phyloP scores from a whole-genome alignment of 2,888 invertebrate species.

The Phaedon cochleariae region DNA sequence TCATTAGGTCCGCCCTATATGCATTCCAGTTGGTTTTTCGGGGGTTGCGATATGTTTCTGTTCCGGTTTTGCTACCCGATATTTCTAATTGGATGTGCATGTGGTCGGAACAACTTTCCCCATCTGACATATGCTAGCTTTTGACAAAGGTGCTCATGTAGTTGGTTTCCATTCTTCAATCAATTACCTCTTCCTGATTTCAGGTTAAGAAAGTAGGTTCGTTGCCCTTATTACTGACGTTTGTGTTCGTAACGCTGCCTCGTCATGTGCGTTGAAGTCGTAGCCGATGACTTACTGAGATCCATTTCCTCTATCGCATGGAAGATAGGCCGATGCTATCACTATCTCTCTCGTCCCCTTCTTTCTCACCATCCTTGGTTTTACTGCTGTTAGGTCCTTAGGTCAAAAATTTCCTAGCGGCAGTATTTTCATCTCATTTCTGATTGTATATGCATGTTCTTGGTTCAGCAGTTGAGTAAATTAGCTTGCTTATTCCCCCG shows the following conservation, averaged over 20 bases:
- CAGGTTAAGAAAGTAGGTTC: slow-evolving; percentile 1
- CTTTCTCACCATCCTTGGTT: not conserved
- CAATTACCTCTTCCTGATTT: not conserved
- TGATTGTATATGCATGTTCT: slow-evolving; percentile 6
- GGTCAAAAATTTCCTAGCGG: slow-evolving; percentile 7
- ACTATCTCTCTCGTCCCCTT: not conserved
- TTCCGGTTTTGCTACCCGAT: not conserved
- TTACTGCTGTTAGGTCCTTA: slow-evolving; percentile 5
- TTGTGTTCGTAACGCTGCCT: slow-evolving; percentile 1
- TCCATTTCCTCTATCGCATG: slow-evolving; percentile 1
- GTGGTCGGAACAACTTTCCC: not conserved
- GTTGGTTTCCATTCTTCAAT: not conserved
- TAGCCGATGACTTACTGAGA: not conserved
- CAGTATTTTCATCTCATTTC: not conserved
- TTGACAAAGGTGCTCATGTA: not conserved
- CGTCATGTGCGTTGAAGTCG: not conserved
- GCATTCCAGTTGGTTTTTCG: not conserved
- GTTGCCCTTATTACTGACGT: slow-evolving; percentile 2
- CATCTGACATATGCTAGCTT: not conserved
- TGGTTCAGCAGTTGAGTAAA: slow-evolving; percentile 5
- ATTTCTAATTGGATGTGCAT: not conserved
- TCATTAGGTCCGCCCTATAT: not conserved
- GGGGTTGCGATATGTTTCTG: not conserved
- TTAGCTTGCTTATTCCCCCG: slow-evolving; percentile 2
- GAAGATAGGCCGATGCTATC: slow-evolving; percentile 3